Conservation (phyloP, 2,888 invertebrate genomes). For the Arctia plantaginis region DNA sequence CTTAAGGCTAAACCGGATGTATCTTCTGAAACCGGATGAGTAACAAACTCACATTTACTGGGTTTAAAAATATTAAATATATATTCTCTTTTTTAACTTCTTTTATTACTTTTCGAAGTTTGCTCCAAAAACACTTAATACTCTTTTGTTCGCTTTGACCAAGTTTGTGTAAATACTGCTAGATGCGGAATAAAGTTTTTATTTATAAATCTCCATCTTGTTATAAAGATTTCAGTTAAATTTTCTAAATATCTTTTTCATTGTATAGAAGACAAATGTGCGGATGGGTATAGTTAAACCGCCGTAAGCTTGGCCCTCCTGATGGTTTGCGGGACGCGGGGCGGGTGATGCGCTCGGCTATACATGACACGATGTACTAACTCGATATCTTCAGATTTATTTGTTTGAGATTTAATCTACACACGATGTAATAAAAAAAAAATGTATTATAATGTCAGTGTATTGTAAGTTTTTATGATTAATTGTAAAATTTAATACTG, state of each 20-base stretch:
- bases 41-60: slow-evolving; percentile 53
- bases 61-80: slow-evolving; percentile 55
- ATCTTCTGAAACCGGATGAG: slow-evolving; percentile 45
- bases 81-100: slow-evolving; percentile 48
- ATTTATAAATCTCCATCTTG: slow-evolving; percentile 29
- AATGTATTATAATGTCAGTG: too few species aligned
- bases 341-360: too few species aligned
- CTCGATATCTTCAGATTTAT: too few species aligned
- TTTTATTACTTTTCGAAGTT: slow-evolving; percentile 59
- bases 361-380: too few species aligned
- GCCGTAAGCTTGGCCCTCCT: too few species aligned
- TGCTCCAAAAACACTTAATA: slow-evolving; percentile 40
- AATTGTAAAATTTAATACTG: too few species aligned
- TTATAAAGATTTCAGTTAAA: slow-evolving; percentile 13
- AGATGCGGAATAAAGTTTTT: slow-evolving; percentile 36
- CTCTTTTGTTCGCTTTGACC: slow-evolving; percentile 48
- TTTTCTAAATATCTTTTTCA: slow-evolving; percentile 17
- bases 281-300: too few species aligned
- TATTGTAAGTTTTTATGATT: too few species aligned
- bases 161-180: slow-evolving; percentile 29
- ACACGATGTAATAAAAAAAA: too few species aligned
- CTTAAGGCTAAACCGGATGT: slow-evolving; percentile 31
- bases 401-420: too few species aligned
- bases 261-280: neutral
- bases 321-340: too few species aligned